These are phyloP conservation scores for Caretta caretta DNA, from an alignment of 2,113 vertebrate species.

Conservation along the genomic window DNA sequence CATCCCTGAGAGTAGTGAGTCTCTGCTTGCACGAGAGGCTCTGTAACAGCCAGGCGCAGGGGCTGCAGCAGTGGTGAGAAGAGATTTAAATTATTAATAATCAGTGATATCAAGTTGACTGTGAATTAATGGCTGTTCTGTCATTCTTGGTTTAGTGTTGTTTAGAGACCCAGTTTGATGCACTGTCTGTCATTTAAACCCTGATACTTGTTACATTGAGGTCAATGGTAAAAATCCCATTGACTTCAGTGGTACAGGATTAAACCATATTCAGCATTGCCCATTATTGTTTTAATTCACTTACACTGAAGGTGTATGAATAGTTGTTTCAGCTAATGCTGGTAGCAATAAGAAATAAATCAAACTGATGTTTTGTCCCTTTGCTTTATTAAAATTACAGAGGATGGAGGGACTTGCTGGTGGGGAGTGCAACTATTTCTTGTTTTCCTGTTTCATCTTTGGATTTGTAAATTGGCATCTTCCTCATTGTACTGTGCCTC, in stretches of 20 bases:
- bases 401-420: neutral
- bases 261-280: neutral
- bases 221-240: slow-evolving; percentile 4
- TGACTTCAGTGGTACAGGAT: neutral
- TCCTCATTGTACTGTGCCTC: slow-evolving; percentile 1
- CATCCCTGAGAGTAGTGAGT: neutral
- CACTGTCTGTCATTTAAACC: neutral
- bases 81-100: neutral
- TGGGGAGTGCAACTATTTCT: slow-evolving; percentile 17
- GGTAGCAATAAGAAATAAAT: neutral
- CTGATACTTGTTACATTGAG: slow-evolving; percentile 15
- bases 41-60: neutral
- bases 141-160: neutral
- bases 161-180: neutral
- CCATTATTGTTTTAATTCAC: slow-evolving; percentile 9
- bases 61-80: neutral
- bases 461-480: neutral
- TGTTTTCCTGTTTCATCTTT: neutral
- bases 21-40: neutral
- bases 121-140: neutral
- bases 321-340: neutral
- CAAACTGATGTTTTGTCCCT: neutral
- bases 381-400: neutral
- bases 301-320: neutral
- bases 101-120: neutral